A percentile compares a stretch with the other conserved stretches of the same genome.
phyloP scores from a whole-genome alignment of 2,797 vertebrate species.

The Sebastes taczanowskii region DNA sequence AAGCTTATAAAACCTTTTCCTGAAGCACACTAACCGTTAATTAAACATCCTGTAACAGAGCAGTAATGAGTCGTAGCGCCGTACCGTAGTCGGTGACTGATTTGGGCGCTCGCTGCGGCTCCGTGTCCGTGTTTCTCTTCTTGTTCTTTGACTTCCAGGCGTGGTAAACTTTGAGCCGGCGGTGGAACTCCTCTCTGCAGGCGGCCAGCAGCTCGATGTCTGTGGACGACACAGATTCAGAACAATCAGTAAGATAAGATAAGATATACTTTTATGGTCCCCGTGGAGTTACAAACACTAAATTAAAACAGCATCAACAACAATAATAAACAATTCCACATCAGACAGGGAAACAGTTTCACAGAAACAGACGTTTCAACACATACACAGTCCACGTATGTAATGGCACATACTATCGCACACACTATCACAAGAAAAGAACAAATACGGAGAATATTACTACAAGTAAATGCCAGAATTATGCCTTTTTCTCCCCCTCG shows the following conservation, averaged over 20 bases:
- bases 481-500: background rate
- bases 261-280: no score
- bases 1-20: no score
- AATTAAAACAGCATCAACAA: no score
- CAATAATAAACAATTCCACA: no score
- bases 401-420: no score
- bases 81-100: conserved; percentile 95
- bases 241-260: no score
- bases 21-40: no score
- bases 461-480: background rate
- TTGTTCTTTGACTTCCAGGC: conserved; percentile 99
- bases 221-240: conserved; percentile 49
- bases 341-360: no score
- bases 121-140: conserved; percentile 91
- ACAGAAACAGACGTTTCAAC: no score
- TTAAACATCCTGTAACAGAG: background rate
- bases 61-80: background rate
- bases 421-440: no score
- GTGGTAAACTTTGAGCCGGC: conserved; percentile 96
- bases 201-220: conserved; percentile 97
- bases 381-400: no score
- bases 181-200: conserved; percentile 98
- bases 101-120: conserved; percentile 91
- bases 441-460: background rate
- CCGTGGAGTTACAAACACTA: no score